Evolutionary conservation across 2,797 vertebrate genomes (phyloP), one percentile per base, ranked within the genome.

Genomic region (Sternotherus odoratus): DNA sequence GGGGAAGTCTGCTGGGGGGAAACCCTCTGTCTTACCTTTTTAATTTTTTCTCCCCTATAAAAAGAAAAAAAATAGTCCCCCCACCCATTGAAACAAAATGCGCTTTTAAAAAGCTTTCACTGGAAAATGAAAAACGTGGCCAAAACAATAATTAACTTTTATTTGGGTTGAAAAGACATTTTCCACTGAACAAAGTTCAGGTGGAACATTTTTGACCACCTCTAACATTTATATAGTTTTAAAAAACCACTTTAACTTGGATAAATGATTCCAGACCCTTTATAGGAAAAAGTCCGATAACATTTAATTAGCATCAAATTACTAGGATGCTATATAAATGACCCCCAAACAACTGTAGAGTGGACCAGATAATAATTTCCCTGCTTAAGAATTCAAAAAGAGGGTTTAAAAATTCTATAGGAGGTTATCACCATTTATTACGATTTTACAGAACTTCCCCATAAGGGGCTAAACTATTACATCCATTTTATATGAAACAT

Each of bases 231-330:
- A 89, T 2, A 51, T 72, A 94, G 82, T 96, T 95, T 93, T 82
- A 5, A 82, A 91, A 94, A 95, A 93, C 30, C 72, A 85, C 89
- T 94, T 79, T 54, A 81, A 95, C 82, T 86, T 91, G 82, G 92
- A 96, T 48, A 36, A 19, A 16, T 84, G 93, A 93, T 86, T 96
- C 86, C 57, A 93, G 94, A 92, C 95, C 93, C 85, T 94, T 39
- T 89, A 39, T 23, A 87, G 88, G 92, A 95, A 77, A 77, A 95
- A 95, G 88, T 91, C 81, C 81, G 93, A 93, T 86, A 95, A 95
- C n/a, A 69, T 39, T 69, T 39, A 97, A 97, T 96, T 96, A 94
- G 96, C 95, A 95, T 95, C 92, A 96, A 96, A 97, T 96, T 94
- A 95, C 95, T 94, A 96, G 88, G 94, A 96, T 96, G 94, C 93